Evolutionary conservation across 2,113 vertebrate genomes (phyloP), one percentile per base, ranked within the genome.

Genomic region (Calidris pygmaea): DNA sequence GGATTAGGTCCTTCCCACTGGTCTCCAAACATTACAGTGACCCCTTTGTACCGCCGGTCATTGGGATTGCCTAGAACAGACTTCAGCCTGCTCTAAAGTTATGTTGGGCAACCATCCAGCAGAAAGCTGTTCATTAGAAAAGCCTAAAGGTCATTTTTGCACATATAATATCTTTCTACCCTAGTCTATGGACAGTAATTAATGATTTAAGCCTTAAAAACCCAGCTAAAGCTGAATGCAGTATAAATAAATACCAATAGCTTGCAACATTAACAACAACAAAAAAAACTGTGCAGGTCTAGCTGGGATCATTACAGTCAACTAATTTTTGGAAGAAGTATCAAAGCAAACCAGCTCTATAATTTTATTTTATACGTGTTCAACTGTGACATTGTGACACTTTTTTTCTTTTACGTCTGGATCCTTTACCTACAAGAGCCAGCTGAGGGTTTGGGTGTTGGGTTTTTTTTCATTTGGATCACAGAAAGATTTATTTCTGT

Each of bases 191-290:
- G 78, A 83, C 67, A 89, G 63, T 85, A 96, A 94, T 87, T 95
- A 89, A 89, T 63, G 74, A 79, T 89, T 89, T 82, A 73, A 89
- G 22, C 41, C 39, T 55, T 41, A 95, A 96, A 85, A 39, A 3
- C 41, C 72, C 84, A 95, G 63, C 78, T 84, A 96, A 96, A 97
- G 96, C 86, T 70, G 86, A 94, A 95, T 21, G 47, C 26, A 56
- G 71, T 94, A 90, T 62, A 95, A 95, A 95, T 95, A 97, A 96
- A 97, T 91, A 97, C 53, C 76, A 94, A 85, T 94, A 97, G 82
- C 67, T 75, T 95, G 73, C 58, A 96, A 97, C 68, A 94, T 97
- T 65, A 94, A 21, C 90, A 19, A 89, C 47, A 56, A 6, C 59
- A 11, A 3, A 45, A 34, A 63, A 12, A 3, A 45, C 37, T 80